phyloP scores from a whole-genome alignment of 2,888 invertebrate species.

The Ligdia adustata region DNA sequence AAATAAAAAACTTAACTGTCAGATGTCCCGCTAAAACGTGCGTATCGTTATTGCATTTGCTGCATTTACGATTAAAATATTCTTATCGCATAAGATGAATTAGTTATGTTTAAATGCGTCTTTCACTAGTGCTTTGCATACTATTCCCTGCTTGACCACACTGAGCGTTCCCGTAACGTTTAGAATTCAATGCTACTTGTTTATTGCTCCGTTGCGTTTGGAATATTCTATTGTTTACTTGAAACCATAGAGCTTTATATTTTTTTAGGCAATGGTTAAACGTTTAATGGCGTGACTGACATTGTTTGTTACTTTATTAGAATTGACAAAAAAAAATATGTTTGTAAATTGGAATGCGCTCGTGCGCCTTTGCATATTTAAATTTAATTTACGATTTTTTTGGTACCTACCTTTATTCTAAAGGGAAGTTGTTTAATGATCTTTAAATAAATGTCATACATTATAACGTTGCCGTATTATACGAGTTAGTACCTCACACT shows the following conservation, averaged over 20 bases:
- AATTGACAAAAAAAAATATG: slow-evolving; percentile 5
- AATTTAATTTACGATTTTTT: slow-evolving; percentile 6
- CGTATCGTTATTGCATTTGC: slow-evolving; percentile 44
- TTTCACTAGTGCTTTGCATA: slow-evolving; percentile 52
- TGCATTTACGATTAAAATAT: slow-evolving; percentile 49
- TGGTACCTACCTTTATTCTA: no score
- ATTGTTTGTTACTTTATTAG: slow-evolving; percentile 32
- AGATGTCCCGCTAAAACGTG: slow-evolving; percentile 46
- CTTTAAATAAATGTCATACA: no score
- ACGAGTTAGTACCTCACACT: no score
- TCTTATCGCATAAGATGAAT: slow-evolving; percentile 56
- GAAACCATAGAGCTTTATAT: slow-evolving; percentile 42
- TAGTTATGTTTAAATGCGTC: slow-evolving; percentile 67
- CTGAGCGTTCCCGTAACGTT: slow-evolving; percentile 61
- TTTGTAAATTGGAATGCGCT: slow-evolving; percentile 12
- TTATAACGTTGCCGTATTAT: no score
- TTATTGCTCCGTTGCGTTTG: slow-evolving; percentile 54
- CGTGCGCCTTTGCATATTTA: slow-evolving; percentile 3
- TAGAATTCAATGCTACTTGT: slow-evolving; percentile 65
- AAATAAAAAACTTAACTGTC: slow-evolving; percentile 37
- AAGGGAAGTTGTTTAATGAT: no score
- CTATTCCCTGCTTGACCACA: slow-evolving; percentile 70
- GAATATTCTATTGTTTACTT: slow-evolving; percentile 59
- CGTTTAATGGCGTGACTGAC: slow-evolving; percentile 32
- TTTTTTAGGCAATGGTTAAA: slow-evolving; percentile 17